Base-by-base conservation (phyloP, 2,797 vertebrate genomes). In the Channallabes apus region DNA sequence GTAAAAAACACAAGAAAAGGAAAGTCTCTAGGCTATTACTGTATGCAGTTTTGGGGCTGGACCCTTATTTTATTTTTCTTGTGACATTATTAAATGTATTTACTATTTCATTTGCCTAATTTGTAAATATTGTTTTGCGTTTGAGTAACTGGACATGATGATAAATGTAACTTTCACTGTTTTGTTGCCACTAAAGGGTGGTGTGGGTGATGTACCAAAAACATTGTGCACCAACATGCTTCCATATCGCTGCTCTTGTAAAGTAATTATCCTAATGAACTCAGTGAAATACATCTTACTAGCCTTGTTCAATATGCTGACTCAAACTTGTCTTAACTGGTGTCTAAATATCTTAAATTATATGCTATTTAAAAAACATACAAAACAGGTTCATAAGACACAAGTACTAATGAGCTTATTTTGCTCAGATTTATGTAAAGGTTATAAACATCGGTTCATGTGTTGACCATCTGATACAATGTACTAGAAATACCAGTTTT, bases 51-150 rank as follows among this genome's bases (percentile, higher is more conserved):
- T 69, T 88, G 65, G 76, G 90, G 88, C 86, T 88, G 86, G 87
- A 71, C 76, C 83, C 65, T 91, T 89, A 29, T 86, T 77, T 78
- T 78, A 29, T 86, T 77, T 78, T 84, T 58, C 4, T 92, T 93
- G 92, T 93, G 93, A 91, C 93, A 75, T 29, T 17, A 75, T 29
- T 17, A 75, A 54, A 54, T 75, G 24, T 73, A 22, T 68, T 68
- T 68, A 22, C 20, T 69, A 51, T 41, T 51, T 24, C 4, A 46
- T 2, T 15, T 73, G 41, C 24, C 5, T 51, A 73, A n/a, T n/a
- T 14, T 27, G 41, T 73, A 73, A 8, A 54, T 73, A 72, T 24
- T 51, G 4, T 61, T 29, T 68, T 6, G 65, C 29, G 1, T 68
- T 68, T 68, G n/a, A 38, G 35, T 9, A 1, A 68, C 29, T 46